These are phyloP conservation scores for Ctenodactylus gundi DNA, from an alignment of 2,113 vertebrate species.

Conservation along the genomic window DNA sequence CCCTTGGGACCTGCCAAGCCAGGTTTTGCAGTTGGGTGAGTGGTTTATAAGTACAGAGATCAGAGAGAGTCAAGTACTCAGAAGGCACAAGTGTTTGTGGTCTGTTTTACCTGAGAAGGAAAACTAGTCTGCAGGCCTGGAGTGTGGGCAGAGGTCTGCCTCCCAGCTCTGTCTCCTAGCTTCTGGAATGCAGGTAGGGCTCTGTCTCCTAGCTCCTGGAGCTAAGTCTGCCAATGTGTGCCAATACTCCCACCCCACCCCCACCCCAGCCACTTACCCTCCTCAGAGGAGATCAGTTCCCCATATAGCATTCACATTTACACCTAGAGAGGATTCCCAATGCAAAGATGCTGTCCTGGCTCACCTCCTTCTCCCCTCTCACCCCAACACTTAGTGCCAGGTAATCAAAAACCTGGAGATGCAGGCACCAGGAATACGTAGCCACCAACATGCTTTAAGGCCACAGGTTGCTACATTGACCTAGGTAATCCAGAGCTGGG, in stretches of 20 bases:
- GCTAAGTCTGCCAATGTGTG: too few relatives aligned
- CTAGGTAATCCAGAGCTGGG: not conserved
- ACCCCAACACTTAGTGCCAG: not conserved
- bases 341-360: not conserved
- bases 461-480: not conserved
- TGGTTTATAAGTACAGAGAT: not conserved
- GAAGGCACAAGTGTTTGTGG: not conserved
- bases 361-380: not conserved
- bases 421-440: not conserved
- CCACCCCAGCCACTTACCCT: not conserved
- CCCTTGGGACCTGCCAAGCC: not conserved
- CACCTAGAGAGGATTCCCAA: not conserved
- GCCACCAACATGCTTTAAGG: not conserved
- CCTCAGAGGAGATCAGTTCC: not conserved
- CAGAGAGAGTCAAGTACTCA: not conserved
- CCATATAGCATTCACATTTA: not conserved
- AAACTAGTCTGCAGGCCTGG: not conserved
- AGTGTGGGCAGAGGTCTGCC: fast-evolving
- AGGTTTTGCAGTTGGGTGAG: not conserved
- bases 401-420: not conserved
- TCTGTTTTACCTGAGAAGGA: not conserved
- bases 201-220: not conserved
- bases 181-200: too few relatives aligned
- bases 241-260: too few relatives aligned
- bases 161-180: too few relatives aligned